Evolutionary conservation across 2,113 vertebrate genomes (phyloP).

Genomic region (Pontoporia blainvillei): DNA sequence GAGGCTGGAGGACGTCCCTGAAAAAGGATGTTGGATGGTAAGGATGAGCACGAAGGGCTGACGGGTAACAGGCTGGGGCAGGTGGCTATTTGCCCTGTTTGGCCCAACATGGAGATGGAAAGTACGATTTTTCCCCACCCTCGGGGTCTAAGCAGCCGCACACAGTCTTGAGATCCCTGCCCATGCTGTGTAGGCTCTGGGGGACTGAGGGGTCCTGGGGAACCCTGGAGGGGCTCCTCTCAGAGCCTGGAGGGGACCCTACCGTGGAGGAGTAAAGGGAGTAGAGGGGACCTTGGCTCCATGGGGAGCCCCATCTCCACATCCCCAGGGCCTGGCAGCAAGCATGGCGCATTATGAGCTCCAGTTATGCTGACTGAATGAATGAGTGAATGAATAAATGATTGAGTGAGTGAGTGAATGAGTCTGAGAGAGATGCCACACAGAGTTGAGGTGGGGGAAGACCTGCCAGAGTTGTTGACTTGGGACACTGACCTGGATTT

Average conservation of each 20-base stretch:
- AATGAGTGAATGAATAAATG: background rate
- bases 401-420: background rate
- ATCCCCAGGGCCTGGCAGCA: background rate
- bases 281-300: background rate
- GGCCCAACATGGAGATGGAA: too few relatives aligned
- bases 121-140: background rate
- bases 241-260: background rate
- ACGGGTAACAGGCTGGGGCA: background rate
- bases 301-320: background rate
- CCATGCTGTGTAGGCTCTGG: background rate
- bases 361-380: background rate
- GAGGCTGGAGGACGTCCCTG: background rate
- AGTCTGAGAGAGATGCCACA: background rate
- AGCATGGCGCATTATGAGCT: background rate
- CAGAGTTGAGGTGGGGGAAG: background rate
- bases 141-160: too few relatives aligned
- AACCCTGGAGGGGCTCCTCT: background rate
- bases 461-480: background rate
- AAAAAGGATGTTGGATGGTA: background rate
- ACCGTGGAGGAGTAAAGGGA: background rate
- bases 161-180: background rate
- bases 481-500: background rate
- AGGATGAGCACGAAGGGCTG: background rate
- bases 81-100: background rate
- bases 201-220: background rate